phyloP scores from a whole-genome alignment of 2,797 vertebrate species.

The Toxotes lorentzi region DNA sequence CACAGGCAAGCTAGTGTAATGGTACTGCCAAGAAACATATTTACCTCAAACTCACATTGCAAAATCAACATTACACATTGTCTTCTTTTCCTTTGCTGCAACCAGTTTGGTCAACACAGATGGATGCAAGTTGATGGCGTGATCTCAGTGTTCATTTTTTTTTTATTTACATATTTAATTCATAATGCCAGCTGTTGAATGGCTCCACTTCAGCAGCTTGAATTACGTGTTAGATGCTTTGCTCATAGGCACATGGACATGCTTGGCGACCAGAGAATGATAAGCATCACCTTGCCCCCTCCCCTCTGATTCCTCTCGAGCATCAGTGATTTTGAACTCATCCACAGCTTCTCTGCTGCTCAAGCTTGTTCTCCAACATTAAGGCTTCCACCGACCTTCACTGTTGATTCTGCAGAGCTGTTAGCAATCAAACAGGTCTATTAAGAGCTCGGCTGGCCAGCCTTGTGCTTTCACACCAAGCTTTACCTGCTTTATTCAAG shows the following conservation, averaged over 20 bases:
- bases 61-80: neutral
- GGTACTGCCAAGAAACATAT: neutral
- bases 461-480: conserved; percentile 10
- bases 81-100: neutral
- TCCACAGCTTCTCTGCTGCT: conserved; percentile 26
- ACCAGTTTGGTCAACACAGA: neutral
- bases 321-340: conserved; percentile 48
- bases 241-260: conserved; percentile 53
- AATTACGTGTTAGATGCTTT: conserved; percentile 36
- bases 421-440: conserved; percentile 40
- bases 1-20: neutral
- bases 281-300: conserved; percentile 29
- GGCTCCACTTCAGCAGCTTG: conserved; percentile 19
- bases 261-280: conserved; percentile 48
- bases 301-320: conserved; percentile 31
- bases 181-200: neutral
- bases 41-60: conserved; percentile 4
- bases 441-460: conserved; percentile 13
- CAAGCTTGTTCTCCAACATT: conserved; percentile 17
- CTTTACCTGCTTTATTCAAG: conserved; percentile 6
- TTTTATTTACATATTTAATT: neutral
- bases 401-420: conserved; percentile 34
- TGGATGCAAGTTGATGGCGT: neutral
- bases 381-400: conserved; percentile 39
- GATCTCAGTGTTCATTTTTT: neutral